Evolutionary conservation across 2,113 vertebrate genomes (phyloP).

Genomic region (Solea senegalensis): DNA sequence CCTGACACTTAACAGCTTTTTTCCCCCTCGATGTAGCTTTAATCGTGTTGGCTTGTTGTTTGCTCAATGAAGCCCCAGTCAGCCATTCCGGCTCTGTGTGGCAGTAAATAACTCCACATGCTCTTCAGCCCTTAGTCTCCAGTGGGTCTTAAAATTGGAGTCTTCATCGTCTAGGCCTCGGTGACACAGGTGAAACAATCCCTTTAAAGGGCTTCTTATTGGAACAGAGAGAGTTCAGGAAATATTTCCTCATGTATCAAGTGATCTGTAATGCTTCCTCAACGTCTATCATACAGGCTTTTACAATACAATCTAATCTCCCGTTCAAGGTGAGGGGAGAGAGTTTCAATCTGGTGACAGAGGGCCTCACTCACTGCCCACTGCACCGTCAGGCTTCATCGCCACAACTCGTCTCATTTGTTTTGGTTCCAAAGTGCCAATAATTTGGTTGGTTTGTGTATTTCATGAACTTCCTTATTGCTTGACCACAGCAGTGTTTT

Average conservation of each 20-base stretch:
- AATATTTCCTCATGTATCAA: slow-evolving; percentile 43
- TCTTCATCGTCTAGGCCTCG: slow-evolving; percentile 8
- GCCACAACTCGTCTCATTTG: not conserved
- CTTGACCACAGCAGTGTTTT: slow-evolving; percentile 12
- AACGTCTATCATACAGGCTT: slow-evolving; percentile 48
- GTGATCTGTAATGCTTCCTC: slow-evolving; percentile 60
- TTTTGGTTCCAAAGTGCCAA: slow-evolving; percentile 6
- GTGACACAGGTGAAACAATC: slow-evolving; percentile 26
- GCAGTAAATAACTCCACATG: slow-evolving; percentile 27
- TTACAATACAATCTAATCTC: slow-evolving; percentile 49
- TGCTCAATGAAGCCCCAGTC: slow-evolving; percentile 2
- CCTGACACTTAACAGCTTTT: not conserved
- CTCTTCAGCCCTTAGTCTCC: slow-evolving; percentile 28
- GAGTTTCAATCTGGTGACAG: slow-evolving; percentile 37
- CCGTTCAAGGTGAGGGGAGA: slow-evolving; percentile 32
- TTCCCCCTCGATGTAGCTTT: too few species aligned
- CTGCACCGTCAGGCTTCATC: not conserved
- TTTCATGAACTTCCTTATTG: not conserved
- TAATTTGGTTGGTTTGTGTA: not conserved
- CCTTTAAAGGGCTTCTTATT: slow-evolving; percentile 42
- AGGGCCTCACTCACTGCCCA: not conserved
- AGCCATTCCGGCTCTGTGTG: slow-evolving; percentile 30
- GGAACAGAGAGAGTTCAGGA: slow-evolving; percentile 6
- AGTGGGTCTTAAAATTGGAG: slow-evolving; percentile 38
- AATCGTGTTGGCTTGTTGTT: not conserved